Evolutionary conservation across 2,888 invertebrate genomes (phyloP).

Genomic region (Adela reaumurella): DNA sequence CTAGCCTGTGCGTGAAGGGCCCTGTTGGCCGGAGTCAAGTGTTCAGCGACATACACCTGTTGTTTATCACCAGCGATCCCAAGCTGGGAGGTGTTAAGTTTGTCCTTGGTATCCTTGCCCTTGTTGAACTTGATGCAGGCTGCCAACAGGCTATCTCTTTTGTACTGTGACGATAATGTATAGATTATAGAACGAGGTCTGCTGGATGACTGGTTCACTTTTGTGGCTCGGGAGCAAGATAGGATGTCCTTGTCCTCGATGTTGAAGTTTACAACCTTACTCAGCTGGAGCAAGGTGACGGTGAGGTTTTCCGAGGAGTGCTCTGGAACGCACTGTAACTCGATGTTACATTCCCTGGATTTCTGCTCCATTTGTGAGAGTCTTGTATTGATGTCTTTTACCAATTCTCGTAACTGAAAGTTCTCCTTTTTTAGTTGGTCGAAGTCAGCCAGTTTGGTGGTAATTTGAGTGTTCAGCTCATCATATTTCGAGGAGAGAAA

Average conservation of each 20-base stretch:
- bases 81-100: conserved; percentile 11
- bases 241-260: background rate
- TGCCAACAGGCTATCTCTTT: conserved; percentile 11
- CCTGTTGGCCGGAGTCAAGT: conserved; percentile 14
- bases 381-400: conserved; percentile 9
- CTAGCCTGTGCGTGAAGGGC: conserved; percentile 16
- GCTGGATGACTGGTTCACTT: background rate
- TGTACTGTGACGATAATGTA: conserved; percentile 9
- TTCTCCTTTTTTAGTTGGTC: conserved; percentile 9
- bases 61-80: conserved; percentile 10
- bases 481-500: no score
- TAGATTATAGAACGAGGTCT: conserved; percentile 7
- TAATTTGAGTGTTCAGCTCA: no score
- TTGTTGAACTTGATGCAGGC: conserved; percentile 11
- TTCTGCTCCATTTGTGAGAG: conserved; percentile 12
- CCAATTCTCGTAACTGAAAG: conserved; percentile 4
- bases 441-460: no score
- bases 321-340: conserved; percentile 15
- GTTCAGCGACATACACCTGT: conserved; percentile 14
- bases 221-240: background rate
- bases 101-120: conserved; percentile 8
- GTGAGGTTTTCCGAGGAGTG: conserved; percentile 9
- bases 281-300: conserved; percentile 6
- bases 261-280: conserved; percentile 6
- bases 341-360: conserved; percentile 11